These are phyloP conservation scores for Cheilosia vernalis DNA, from an alignment of 2,888 invertebrate genomes.

Conservation along the genomic window DNA sequence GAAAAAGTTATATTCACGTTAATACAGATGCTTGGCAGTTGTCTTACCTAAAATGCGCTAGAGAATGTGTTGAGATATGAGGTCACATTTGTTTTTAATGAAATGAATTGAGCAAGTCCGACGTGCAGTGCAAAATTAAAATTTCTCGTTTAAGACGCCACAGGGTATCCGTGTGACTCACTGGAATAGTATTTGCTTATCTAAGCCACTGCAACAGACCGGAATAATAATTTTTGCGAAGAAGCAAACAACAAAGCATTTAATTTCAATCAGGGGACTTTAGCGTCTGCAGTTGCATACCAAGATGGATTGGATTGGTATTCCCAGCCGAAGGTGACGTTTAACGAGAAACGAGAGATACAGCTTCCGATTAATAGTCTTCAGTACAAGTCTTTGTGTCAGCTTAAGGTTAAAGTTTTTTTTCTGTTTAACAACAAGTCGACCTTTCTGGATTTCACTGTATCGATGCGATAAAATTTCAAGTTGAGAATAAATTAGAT, in stretches of 20 bases:
- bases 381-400: background rate
- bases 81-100: constrained; percentile 20
- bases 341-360: background rate
- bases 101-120: background rate
- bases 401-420: constrained; percentile 40
- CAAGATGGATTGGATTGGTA: constrained; percentile 7
- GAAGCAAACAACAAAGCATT: background rate
- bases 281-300: background rate
- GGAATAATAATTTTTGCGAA: constrained; percentile 23
- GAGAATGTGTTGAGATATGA: constrained; percentile 2
- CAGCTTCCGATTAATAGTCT: constrained; percentile 15
- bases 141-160: background rate
- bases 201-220: constrained; percentile 3
- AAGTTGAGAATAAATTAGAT: constrained; percentile 24
- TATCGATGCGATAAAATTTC: constrained; percentile 2
- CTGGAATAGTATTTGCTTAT: background rate
- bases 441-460: constrained; percentile 40
- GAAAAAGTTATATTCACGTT: constrained; percentile 67
- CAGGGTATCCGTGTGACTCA: background rate
- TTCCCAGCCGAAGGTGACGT: constrained; percentile 7
- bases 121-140: background rate
- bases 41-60: constrained; percentile 66
- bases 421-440: constrained; percentile 21
- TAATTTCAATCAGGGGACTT: background rate
- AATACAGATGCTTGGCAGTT: constrained; percentile 59